Percentiles rank a stretch among this genome's conserved stretches.
Evolutionary conservation across 2,888 invertebrate species (phyloP).

Genomic region (Ephialtes manifestator): DNA sequence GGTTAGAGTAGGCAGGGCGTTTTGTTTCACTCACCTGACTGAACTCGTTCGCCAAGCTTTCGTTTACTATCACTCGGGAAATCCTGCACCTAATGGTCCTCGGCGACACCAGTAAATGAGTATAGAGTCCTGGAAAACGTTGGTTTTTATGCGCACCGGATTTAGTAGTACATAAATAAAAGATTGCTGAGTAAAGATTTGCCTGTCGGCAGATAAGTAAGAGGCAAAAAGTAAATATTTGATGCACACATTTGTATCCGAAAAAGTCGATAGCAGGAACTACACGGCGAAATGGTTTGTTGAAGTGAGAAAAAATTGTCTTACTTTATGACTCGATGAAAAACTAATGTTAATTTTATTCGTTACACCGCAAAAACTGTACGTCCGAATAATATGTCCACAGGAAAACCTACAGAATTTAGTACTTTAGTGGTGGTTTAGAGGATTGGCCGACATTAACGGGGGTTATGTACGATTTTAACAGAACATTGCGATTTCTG

Average conservation of each 20-base stretch:
- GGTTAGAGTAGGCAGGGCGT: neutral
- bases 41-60: neutral
- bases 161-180: neutral
- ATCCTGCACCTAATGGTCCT: constrained; percentile 7
- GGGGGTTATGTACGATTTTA: neutral
- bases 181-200: constrained; percentile 5
- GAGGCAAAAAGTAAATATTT: neutral
- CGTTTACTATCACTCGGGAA: constrained; percentile 6
- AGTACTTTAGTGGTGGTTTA: neutral
- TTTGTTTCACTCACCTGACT: neutral
- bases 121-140: neutral
- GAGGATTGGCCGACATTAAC: too few relatives aligned
- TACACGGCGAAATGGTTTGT: neutral
- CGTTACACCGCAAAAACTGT: neutral
- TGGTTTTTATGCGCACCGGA: neutral
- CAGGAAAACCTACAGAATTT: neutral
- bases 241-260: neutral
- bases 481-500: neutral
- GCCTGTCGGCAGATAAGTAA: neutral
- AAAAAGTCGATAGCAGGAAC: neutral
- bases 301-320: neutral
- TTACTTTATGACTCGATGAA: neutral
- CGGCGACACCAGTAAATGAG: neutral
- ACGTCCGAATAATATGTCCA: neutral
- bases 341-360: neutral